Percentiles rank a stretch among this genome's conserved stretches.
These are phyloP conservation scores for Strongylocentrotus purpuratus DNA, from an alignment of 35 echinoderm and acorn worm species.

Conservation along the genomic window DNA sequence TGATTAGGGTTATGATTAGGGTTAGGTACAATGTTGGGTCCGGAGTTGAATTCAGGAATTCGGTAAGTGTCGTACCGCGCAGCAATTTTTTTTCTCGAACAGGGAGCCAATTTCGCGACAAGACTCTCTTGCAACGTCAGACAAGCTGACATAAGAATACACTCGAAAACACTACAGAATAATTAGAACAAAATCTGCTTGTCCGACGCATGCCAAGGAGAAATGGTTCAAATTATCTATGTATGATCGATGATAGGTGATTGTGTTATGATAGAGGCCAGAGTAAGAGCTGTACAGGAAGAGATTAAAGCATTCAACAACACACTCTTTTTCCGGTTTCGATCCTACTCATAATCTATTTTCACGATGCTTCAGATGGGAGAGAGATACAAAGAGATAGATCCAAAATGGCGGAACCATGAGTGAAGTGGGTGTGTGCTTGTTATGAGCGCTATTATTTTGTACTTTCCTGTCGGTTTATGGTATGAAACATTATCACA, in stretches of 20 bases:
- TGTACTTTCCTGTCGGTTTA: neutral
- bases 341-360: constrained; percentile 26
- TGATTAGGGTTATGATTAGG: too few relatives aligned
- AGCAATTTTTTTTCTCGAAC: neutral
- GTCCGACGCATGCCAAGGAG: neutral
- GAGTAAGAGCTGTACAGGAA: constrained; percentile 15
- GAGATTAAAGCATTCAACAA: constrained; percentile 33
- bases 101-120: neutral
- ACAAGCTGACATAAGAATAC: too few relatives aligned
- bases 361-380: neutral
- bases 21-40: too few relatives aligned
- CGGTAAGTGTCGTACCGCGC: too few relatives aligned
- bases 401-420: neutral
- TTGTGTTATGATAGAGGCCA: neutral
- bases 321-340: constrained; percentile 15
- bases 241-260: neutral
- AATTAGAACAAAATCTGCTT: neutral
- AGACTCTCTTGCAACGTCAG: neutral
- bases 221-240: neutral
- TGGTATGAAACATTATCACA: neutral
- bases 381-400: neutral
- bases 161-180: neutral
- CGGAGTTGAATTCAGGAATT: too few relatives aligned
- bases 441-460: neutral
- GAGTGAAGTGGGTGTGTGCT: neutral